Evolutionary conservation across 1,140 invertebrate genomes (phyloP), one percentile per base, ranked within the genome.

Genomic region (Hycleus phaleratus): DNA sequence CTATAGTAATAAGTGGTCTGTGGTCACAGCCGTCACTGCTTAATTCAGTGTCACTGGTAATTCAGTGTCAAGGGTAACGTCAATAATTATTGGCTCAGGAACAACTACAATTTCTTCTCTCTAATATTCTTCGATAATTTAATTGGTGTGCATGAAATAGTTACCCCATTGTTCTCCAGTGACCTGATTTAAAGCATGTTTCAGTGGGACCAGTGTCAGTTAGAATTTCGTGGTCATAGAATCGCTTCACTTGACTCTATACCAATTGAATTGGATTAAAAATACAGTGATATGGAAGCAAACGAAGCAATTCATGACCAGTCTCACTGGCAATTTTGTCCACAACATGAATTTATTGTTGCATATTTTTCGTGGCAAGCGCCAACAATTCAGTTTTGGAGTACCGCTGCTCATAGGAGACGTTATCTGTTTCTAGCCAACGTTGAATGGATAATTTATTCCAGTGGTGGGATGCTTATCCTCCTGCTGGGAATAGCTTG

Each of bases 261-360:
- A n/a, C 61, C 4, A 66, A 26, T 54, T 69, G 68, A 43, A 68
- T 71, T 10, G 68, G 62, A 43, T 71, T 71, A 10, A 67, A 63
- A n/a, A 61, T 47, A 49, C 59, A 64, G 42, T 68, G 59, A 39
- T 68, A 71, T 4, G 65, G 67, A 38, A 67, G 66, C 9, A 69
- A 42, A 12, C 61, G 46, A 3, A 69, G 8, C 2, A 69, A 60
- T 40, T 53, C 43, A 53, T 67, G 63, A 2, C 52, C 60, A 32
- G 12, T 42, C 10, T 47, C 43, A 25, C 9, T 3, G 4, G 53
- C 53, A 26, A 63, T 32, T 49, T 56, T 9, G 24, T 56, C 53
- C 6, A 48, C 26, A 12, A 48, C 9, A 47, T 56, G 48, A 48
- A 42, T 46, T 12, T 45, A 4, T 2, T 54, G 10, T 38, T 46